phyloP scores from a whole-genome alignment of 2,888 invertebrate genomes.

The Acronicta alni region DNA sequence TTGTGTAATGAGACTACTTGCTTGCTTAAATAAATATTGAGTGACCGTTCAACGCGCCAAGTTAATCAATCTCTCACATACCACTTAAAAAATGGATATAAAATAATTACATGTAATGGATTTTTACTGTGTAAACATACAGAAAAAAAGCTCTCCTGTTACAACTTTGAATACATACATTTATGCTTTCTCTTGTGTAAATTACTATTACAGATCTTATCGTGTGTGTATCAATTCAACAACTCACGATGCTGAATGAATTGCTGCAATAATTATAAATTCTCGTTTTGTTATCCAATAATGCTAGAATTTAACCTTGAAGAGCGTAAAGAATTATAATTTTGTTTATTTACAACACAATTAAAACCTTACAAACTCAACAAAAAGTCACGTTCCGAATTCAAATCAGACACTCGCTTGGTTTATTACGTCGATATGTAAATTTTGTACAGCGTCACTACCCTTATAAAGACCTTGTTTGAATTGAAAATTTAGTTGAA shows the following conservation, averaged over 20 bases:
- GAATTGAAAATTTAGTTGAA: slow-evolving; percentile 89
- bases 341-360: slow-evolving; percentile 39
- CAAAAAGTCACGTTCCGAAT: slow-evolving; percentile 78
- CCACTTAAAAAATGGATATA: slow-evolving; percentile 40
- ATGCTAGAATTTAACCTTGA: not conserved
- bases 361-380: slow-evolving; percentile 51
- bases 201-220: slow-evolving; percentile 23
- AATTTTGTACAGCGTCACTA: slow-evolving; percentile 88
- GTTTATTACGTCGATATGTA: slow-evolving; percentile 89
- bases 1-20: slow-evolving; percentile 60
- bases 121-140: slow-evolving; percentile 14
- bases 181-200: slow-evolving; percentile 26
- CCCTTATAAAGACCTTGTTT: slow-evolving; percentile 89
- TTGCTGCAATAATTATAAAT: not conserved
- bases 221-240: slow-evolving; percentile 7
- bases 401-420: slow-evolving; percentile 84
- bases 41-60: slow-evolving; percentile 53
- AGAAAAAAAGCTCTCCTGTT: slow-evolving; percentile 35
- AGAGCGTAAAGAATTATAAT: slow-evolving; percentile 5
- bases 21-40: slow-evolving; percentile 59
- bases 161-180: slow-evolving; percentile 29
- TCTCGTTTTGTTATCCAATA: not conserved
- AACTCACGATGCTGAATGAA: not conserved
- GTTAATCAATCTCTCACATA: slow-evolving; percentile 51
- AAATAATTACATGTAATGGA: slow-evolving; percentile 42